Base-by-base conservation (phyloP, 2,888 invertebrate species). In the Cephus pygmeus region DNA sequence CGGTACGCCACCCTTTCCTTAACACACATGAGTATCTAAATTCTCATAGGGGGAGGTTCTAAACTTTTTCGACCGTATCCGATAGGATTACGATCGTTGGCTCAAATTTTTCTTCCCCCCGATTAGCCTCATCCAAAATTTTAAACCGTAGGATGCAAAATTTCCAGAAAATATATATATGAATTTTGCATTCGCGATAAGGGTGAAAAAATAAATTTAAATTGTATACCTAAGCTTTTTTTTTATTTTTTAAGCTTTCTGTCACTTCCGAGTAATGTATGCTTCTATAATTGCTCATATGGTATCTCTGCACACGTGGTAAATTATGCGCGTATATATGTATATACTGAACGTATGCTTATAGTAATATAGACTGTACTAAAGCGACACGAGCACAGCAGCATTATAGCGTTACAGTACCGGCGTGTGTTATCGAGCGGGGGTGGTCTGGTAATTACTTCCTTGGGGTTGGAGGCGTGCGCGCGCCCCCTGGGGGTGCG, bases 401-500 rank as follows among this genome's bases (percentile, higher is more conserved):
- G 34, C 12, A 34, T 71, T 71, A 31, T 71, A 71, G 74, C 74
- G 36, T 74, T 36, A 34, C 74, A 30, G 87, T 34, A 34, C 87
- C 85, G 86, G 87, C 83, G 84, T 85, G 85, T 85, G 87, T 88
- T 89, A 89, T 89, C 88, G 88, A 89, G 87, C 88, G 88, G 86
- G 87, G 88, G 87, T 86, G 86, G 87, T 85, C 84, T 86, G 85
- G 89, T 89, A 89, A 89, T 89, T 89, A 89, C 89, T 89, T 89
- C 88, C 88, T 88, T 85, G 86, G 87, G 88, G 88, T 87, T 86
- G 87, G 85, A 88, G 87, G 87, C 86, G 87, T 89, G 89, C 87
- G 88, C 88, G 88, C 88, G 88, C 86, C 88, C 89, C 86, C 81
- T 81, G 85, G 84, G 89, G 89, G 89, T 87, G 87, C 89, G 89